A percentile compares a stretch with the other conserved stretches of the same genome.
phyloP scores from a whole-genome alignment of 2,888 invertebrate species.

The Apodemia mormo region DNA sequence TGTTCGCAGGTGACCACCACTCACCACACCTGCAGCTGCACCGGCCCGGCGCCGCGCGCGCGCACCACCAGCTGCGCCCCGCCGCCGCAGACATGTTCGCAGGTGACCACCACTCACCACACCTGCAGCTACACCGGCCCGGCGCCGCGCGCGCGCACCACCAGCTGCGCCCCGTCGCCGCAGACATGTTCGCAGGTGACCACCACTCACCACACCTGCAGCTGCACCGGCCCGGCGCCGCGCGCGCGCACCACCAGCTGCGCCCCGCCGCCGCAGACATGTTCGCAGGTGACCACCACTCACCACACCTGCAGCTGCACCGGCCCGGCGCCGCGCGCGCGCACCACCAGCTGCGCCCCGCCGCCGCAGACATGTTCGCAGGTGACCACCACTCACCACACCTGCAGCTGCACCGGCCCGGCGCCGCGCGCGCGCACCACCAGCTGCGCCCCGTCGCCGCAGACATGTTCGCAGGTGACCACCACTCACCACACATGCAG shows the following conservation, averaged over 20 bases:
- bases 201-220: too few relatives aligned
- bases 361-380: too few relatives aligned
- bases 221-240: constrained; percentile 89
- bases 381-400: too few relatives aligned
- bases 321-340: too few relatives aligned
- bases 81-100: constrained; percentile 86
- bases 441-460: constrained; percentile 85
- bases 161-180: too few relatives aligned
- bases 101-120: constrained; percentile 65
- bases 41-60: constrained; percentile 87
- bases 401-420: constrained; percentile 91
- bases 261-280: constrained; percentile 85
- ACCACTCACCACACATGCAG: constrained; percentile 83
- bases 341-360: too few relatives aligned
- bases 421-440: constrained; percentile 87
- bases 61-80: constrained; percentile 88
- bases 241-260: constrained; percentile 89
- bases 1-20: too few relatives aligned
- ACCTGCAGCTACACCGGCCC: too few relatives aligned
- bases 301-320: too few relatives aligned
- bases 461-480: constrained; percentile 88
- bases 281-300: constrained; percentile 83
- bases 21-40: too few relatives aligned
- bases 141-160: too few relatives aligned
- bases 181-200: too few relatives aligned